A percentile compares a stretch with the other conserved stretches of the same genome.
These are phyloP conservation scores for Sialis fuliginosa DNA, from an alignment of 2,888 invertebrate genomes.

Conservation along the genomic window DNA sequence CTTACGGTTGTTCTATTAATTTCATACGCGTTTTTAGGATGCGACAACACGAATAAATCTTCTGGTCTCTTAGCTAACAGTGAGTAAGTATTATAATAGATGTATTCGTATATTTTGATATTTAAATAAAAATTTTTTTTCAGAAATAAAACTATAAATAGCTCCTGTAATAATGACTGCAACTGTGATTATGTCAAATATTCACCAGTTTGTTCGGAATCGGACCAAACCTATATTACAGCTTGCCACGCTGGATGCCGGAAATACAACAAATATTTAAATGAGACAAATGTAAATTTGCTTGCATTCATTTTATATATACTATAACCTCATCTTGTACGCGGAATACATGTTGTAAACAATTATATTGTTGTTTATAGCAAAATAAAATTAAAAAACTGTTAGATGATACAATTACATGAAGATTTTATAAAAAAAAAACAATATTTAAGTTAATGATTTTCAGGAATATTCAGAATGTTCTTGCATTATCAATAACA, in stretches of 20 bases:
- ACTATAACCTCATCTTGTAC: too few relatives aligned
- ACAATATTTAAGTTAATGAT: slow-evolving; percentile 2
- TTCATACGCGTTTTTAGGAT: slow-evolving; percentile 47
- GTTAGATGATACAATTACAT: background rate
- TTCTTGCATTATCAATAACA: slow-evolving; percentile 22
- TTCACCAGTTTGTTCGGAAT: slow-evolving; percentile 51
- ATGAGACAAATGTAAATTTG: slow-evolving; percentile 25
- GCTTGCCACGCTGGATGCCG: slow-evolving; percentile 66
- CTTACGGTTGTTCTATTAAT: slow-evolving; percentile 42
- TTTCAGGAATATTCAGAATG: slow-evolving; percentile 29
- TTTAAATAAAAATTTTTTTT: slow-evolving; percentile 9
- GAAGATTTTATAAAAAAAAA: too few relatives aligned
- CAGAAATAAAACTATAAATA: slow-evolving; percentile 23
- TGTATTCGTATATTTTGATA: background rate
- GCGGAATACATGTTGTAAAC: too few relatives aligned
- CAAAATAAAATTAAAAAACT: background rate
- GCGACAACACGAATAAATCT: slow-evolving; percentile 38
- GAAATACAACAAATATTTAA: slow-evolving; percentile 20
- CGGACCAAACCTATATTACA: slow-evolving; percentile 50
- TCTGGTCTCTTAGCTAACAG: slow-evolving; percentile 23
- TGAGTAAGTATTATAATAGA: slow-evolving; percentile 17
- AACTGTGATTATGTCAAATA: slow-evolving; percentile 19
- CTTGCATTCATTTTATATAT: too few relatives aligned
- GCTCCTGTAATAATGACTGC: slow-evolving; percentile 43
- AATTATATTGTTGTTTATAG: too few relatives aligned